Evolutionary conservation across 2,797 vertebrate species (phyloP), one percentile per base, ranked within the genome.

Genomic region (Pangasius larnaudii): DNA sequence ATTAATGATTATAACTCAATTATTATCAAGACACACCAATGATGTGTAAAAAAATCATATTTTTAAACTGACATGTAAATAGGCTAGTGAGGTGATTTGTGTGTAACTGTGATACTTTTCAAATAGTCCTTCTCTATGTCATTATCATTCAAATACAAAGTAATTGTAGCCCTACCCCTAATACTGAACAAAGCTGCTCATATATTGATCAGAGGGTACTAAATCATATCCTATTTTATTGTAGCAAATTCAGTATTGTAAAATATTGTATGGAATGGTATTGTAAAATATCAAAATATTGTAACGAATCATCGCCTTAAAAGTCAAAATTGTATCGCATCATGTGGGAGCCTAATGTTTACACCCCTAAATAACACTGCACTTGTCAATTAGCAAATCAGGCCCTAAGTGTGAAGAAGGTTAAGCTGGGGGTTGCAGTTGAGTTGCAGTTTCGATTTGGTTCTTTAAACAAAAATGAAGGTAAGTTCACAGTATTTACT

Each of bases 311-410:
- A 27, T 75, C 49, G 42, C 27, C 42, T 49, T 49, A 2, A 77
- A n/a, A 51, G 51, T 79, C 8, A 79, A 58, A 79, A 79, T 58
- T 11, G 30, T 36, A 33, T 36, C 6, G 1, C n/a, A 58, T 79
- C 3, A 24, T 59, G 19, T 59, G 11, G 30, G 56, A 56, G 51
- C 51, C 30, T 53, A 51, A 59, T 0, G 39, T 63, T 61, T 42
- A 63, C 36, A 18, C 30, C 79, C 11, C 33, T 81, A 2, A 46
- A 63, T n/a, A 36, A 36, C 1, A 22, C 5, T 79, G 42, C 56
- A 74, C 51, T 39, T 79, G 39, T 22, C 19, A 88, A 72, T 85
- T 65, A 81, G 71, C 78, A 87, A 80, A 53, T 75, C 79, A 79
- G 56, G 53, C 78, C 67, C 77, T 87, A 27, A 72, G 56, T 58